phyloP scores from a whole-genome alignment of 1,140 invertebrate genomes.

The Nasonia vitripennis region DNA sequence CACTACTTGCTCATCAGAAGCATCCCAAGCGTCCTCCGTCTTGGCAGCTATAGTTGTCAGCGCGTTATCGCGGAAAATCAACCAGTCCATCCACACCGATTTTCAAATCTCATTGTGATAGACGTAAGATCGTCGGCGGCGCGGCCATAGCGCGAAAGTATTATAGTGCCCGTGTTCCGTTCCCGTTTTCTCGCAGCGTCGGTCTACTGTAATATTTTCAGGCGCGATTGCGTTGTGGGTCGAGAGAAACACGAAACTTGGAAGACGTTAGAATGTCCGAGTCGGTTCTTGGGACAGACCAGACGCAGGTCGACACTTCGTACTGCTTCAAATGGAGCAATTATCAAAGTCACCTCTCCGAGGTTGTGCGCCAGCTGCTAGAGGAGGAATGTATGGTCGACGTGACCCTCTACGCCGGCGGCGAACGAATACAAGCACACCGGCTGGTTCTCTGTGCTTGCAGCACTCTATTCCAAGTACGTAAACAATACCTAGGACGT shows the following conservation, averaged over 20 bases:
- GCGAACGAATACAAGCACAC: conserved; percentile 76
- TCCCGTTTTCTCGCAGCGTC: conserved; percentile 47
- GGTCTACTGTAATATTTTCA: conserved; percentile 14
- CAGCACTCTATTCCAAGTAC: conserved; percentile 77
- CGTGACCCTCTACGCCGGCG: conserved; percentile 75
- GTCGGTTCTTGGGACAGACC: background rate
- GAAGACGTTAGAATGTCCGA: conserved; percentile 33
- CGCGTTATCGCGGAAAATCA: background rate
- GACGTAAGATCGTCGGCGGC: background rate
- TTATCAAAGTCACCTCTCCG: conserved; percentile 75
- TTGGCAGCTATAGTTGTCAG: no score
- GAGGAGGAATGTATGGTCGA: conserved; percentile 76
- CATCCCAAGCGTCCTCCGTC: background rate
- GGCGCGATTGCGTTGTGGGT: background rate
- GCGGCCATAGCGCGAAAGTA: conserved; percentile 34
- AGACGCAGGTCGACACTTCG: conserved; percentile 23
- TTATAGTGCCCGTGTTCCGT: conserved; percentile 54
- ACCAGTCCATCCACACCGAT: background rate
- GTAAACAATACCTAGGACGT: conserved; percentile 36
- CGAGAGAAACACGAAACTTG: conserved; percentile 42
- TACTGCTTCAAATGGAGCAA: conserved; percentile 79
- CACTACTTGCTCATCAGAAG: background rate
- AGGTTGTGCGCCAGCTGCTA: conserved; percentile 72
- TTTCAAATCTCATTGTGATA: background rate
- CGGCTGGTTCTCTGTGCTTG: conserved; percentile 78